These are phyloP conservation scores for Oscheius sp. DNA, from an alignment of 2,888 invertebrate species.

Conservation along the genomic window DNA sequence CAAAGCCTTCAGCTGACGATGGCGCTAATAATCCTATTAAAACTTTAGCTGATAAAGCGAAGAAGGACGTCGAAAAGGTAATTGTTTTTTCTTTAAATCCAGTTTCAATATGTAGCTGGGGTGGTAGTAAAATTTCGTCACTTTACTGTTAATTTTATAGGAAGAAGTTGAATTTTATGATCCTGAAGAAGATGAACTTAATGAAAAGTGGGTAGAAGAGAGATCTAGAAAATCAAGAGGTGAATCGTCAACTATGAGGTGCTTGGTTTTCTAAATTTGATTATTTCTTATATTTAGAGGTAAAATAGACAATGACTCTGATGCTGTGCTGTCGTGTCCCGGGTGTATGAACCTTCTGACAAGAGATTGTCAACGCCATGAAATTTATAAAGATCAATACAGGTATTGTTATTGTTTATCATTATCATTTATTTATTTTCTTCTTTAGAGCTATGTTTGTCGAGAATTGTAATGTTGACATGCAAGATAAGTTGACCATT, in stretches of 20 bases:
- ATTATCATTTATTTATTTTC: background rate
- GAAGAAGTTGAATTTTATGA: slow-evolving; percentile 72
- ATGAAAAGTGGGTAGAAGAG: slow-evolving; percentile 75
- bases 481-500: slow-evolving; percentile 50
- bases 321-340: slow-evolving; percentile 77
- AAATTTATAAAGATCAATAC: slow-evolving; percentile 75
- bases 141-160: background rate
- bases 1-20: no score
- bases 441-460: slow-evolving; percentile 76
- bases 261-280: background rate
- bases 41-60: slow-evolving; percentile 35
- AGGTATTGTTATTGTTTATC: slow-evolving; percentile 39
- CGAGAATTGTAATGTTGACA: slow-evolving; percentile 74
- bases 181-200: slow-evolving; percentile 74
- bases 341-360: slow-evolving; percentile 76
- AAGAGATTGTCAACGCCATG: slow-evolving; percentile 76
- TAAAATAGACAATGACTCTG: slow-evolving; percentile 59
- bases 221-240: slow-evolving; percentile 59
- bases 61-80: slow-evolving; percentile 41
- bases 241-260: background rate
- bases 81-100: no score
- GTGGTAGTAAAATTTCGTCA: background rate
- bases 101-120: no score
- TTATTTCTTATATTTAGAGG: background rate
- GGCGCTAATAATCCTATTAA: slow-evolving; percentile 50